Base-by-base conservation (phyloP, 1,140 invertebrate genomes). In the Daktulosphaira vitifoliae region DNA sequence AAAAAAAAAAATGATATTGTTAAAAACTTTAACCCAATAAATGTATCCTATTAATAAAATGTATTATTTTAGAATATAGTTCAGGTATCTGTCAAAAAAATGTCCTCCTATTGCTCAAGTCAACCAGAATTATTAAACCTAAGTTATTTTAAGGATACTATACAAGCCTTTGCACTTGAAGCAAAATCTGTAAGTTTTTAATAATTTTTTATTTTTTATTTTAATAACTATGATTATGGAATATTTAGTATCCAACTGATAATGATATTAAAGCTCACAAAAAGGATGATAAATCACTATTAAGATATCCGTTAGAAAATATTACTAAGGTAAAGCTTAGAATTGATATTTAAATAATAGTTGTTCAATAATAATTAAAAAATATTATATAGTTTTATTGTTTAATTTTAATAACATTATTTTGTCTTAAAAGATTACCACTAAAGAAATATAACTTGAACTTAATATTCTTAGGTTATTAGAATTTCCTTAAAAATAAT, bases 281-380 rank as follows among this genome's bases (percentile, higher is more conserved):
- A 62, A 15, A 62, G 13, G 25, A 33, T 3, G 26, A 15, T n/a
- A 62, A 44, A 20, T 42, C 56, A 48, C 29, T 62, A 16, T 48
- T 62, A 48, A 62, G 56, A 48, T 62, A 62, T 13, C 56, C 56
- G n/a, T 42, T 62, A 16, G 56, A 62, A 1, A 62, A 62, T 46
- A 48, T 62, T 22, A 62, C 42, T 8, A 62, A 48, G 25, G 56
- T 62, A 22, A 56, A 56, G 29, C 11, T 33, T 33, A 33, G 29
- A 22, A 22, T 44, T 18, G 42, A 2, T 46, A 29, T 46, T 33
- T 48, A 29, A 33, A 33, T 44, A 18, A 11, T 33, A 33, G 5
- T 11, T 6, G 11, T 33, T 33, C 11, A n/a, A n/a, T n/a, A n/a
- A n/a, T n/a, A n/a, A n/a, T n/a, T n/a, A n/a, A n/a, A n/a, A n/a